Evolutionary conservation across 2,888 invertebrate species (phyloP).

Genomic region (Lacanobia oleracea): DNA sequence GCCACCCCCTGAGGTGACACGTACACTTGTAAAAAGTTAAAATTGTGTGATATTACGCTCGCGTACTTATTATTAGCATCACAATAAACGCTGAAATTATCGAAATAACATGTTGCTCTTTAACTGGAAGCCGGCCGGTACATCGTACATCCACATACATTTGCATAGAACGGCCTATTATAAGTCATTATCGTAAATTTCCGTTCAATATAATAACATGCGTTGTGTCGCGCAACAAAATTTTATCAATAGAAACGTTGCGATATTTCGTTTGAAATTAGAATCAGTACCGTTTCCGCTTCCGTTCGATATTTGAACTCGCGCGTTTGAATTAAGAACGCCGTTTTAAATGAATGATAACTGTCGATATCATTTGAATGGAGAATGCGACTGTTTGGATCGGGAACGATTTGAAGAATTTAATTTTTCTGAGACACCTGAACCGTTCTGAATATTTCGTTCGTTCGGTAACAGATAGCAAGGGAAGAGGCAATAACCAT

Average conservation of each 20-base stretch:
- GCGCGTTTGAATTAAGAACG: slow-evolving; percentile 86
- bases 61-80: slow-evolving; percentile 69
- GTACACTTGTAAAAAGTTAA: slow-evolving; percentile 84
- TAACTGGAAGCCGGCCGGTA: slow-evolving; percentile 48
- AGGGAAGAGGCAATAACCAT: slow-evolving; percentile 88
- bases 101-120: slow-evolving; percentile 61
- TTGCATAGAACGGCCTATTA: slow-evolving; percentile 80
- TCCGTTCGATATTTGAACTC: slow-evolving; percentile 89
- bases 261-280: slow-evolving; percentile 89
- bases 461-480: slow-evolving; percentile 75
- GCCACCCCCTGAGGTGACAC: slow-evolving; percentile 77
- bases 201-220: slow-evolving; percentile 87
- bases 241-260: slow-evolving; percentile 89
- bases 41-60: slow-evolving; percentile 76
- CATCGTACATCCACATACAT: slow-evolving; percentile 66
- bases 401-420: slow-evolving; percentile 48
- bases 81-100: slow-evolving; percentile 68
- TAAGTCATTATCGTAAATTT: slow-evolving; percentile 87
- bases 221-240: slow-evolving; percentile 81
- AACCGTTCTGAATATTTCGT: slow-evolving; percentile 65
- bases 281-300: slow-evolving; percentile 90
- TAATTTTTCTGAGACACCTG: slow-evolving; percentile 70
- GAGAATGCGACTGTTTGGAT: slow-evolving; percentile 50
- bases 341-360: slow-evolving; percentile 82
- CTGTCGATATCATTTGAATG: slow-evolving; percentile 71